Conservation (phyloP, 2,113 vertebrate genomes). For the Mirza zaza region DNA sequence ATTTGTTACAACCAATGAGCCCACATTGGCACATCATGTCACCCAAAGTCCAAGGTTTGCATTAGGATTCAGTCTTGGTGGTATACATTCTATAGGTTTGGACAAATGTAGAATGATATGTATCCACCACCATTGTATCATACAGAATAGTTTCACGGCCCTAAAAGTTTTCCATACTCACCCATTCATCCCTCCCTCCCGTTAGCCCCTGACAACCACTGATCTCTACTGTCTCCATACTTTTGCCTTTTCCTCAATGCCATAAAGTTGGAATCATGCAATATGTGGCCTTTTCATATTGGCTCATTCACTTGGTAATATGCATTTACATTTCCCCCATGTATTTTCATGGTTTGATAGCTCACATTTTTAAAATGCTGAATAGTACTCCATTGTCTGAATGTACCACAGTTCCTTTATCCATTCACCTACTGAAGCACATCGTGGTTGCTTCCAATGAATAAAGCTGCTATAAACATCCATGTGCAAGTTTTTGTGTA, state of each 20-base stretch:
- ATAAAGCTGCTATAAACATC: not conserved
- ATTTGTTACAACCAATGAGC: not conserved
- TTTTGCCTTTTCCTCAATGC: not conserved
- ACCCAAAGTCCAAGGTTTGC: too few relatives aligned
- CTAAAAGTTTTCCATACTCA: not conserved
- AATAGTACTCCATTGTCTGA: not conserved
- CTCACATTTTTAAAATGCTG: not conserved
- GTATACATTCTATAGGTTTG: not conserved
- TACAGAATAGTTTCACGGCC: not conserved
- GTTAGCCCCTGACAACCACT: not conserved
- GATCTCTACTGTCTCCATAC: not conserved
- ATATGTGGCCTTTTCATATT: not conserved
- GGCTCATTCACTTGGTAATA: not conserved
- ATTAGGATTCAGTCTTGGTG: not conserved
- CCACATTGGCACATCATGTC: too few relatives aligned
- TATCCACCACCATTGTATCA: not conserved
- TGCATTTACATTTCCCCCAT: not conserved
- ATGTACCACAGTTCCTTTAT: not conserved
- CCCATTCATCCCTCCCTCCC: not conserved
- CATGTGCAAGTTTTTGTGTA: not conserved
- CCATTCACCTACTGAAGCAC: not conserved
- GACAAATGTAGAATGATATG: not conserved
- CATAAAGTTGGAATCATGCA: not conserved
- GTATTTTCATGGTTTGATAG: not conserved
- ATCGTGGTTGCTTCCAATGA: not conserved